Conservation (phyloP, 2,113 vertebrate genomes). For the Cairina moschata region DNA sequence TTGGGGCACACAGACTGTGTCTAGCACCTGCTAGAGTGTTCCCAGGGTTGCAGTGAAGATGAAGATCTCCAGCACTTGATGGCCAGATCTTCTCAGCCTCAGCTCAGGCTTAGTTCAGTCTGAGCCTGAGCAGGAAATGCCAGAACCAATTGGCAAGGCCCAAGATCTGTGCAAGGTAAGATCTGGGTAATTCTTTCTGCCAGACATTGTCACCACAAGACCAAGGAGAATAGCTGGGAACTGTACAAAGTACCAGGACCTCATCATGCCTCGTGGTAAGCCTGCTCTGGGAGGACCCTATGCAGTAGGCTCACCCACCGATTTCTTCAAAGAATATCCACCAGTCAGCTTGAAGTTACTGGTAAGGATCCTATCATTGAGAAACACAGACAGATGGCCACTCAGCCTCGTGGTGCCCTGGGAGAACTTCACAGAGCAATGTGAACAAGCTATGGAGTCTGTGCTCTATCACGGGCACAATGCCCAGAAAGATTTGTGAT, state of each 20-base stretch:
- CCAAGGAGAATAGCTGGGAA: not conserved
- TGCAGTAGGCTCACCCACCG: not conserved
- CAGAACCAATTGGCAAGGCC: not conserved
- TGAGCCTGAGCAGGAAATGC: not conserved
- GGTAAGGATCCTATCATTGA: not conserved
- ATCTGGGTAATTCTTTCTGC: not conserved
- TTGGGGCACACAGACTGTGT: accelerated
- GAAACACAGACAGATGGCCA: not conserved
- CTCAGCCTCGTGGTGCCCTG: not conserved
- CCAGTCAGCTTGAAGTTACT: not conserved
- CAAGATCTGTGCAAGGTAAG: not conserved
- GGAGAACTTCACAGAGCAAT: not conserved
- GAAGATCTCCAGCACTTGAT: not conserved
- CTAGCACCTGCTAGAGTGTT: not conserved
- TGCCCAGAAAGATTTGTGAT: not conserved
- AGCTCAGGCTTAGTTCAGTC: not conserved
- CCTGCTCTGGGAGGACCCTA: not conserved
- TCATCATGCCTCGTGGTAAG: not conserved
- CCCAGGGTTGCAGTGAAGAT: not conserved
- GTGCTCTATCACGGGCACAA: not conserved
- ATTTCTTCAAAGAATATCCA: not conserved
- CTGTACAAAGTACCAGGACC: not conserved
- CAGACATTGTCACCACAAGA: not conserved
- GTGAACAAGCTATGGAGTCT: not conserved
- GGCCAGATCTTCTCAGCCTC: not conserved